A percentile compares a stretch with the other conserved stretches of the same genome.
These are phyloP conservation scores for Torymus aiolomorphi DNA, from an alignment of 2,888 invertebrate genomes.

Conservation along the genomic window DNA sequence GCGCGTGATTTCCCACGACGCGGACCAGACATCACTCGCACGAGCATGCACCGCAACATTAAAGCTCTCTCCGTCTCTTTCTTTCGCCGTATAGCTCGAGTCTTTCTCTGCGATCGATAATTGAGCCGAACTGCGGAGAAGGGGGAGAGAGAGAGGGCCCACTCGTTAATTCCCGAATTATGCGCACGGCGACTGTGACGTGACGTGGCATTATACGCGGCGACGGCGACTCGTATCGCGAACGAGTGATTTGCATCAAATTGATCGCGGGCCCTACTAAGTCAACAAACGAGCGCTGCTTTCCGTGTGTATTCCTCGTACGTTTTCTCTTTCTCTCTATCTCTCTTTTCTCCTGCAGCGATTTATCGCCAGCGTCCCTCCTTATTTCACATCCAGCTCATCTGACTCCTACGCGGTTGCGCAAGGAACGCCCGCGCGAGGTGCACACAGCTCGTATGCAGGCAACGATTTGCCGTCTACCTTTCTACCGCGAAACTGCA, in stretches of 20 bases:
- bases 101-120: conserved; percentile 65
- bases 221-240: conserved; percentile 63
- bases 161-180: conserved; percentile 72
- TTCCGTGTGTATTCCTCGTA: conserved; percentile 53
- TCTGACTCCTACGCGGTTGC: conserved; percentile 70
- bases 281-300: conserved; percentile 67
- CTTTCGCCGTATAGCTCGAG: background rate
- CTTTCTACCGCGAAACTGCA: conserved; percentile 72
- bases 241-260: conserved; percentile 75
- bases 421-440: background rate
- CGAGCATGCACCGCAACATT: background rate
- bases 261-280: conserved; percentile 70
- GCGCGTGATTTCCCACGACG: conserved; percentile 52
- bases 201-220: conserved; percentile 61
- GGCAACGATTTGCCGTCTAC: conserved; percentile 67
- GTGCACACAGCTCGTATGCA: conserved; percentile 56
- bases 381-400: conserved; percentile 53
- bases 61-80: no score
- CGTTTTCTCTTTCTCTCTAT: conserved; percentile 34
- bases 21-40: conserved; percentile 11
- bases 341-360: background rate
- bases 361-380: conserved; percentile 58
- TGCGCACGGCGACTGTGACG: conserved; percentile 63
- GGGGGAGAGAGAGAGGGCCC: background rate
- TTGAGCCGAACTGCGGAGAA: conserved; percentile 62